Evolutionary conservation across 2,797 vertebrate genomes (phyloP).

Genomic region (Acanthurus tractus): DNA sequence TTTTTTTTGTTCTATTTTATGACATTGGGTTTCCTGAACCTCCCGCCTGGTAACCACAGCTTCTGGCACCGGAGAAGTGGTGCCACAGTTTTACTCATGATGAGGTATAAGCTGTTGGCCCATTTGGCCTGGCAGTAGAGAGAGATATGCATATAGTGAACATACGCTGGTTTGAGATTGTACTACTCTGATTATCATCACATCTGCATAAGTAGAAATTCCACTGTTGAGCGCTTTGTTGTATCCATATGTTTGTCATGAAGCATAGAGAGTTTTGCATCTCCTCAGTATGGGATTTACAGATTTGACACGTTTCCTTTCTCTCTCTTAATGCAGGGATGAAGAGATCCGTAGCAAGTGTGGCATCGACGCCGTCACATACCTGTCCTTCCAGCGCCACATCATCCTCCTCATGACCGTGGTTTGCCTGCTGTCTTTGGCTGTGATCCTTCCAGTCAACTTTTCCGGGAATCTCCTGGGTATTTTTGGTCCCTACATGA

Average conservation of each 20-base stretch:
- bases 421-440: conserved; percentile 93
- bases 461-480: conserved; percentile 93
- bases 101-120: conserved; percentile 43
- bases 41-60: conserved; percentile 61
- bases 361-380: conserved; percentile 93
- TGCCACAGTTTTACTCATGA: conserved; percentile 55
- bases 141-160: background rate
- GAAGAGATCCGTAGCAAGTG: conserved; percentile 97
- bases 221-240: background rate
- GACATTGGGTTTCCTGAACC: conserved; percentile 70
- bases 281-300: background rate
- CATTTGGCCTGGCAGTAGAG: conserved; percentile 25
- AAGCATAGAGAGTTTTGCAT: background rate
- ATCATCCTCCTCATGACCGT: conserved; percentile 92
- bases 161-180: background rate
- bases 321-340: conserved; percentile 84
- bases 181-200: background rate
- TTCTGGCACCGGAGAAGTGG: conserved; percentile 50
- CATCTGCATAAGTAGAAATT: conserved; percentile 7
- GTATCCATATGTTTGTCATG: conserved; percentile 1
- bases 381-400: conserved; percentile 97
- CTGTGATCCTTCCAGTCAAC: conserved; percentile 96
- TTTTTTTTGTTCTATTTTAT: conserved; percentile 69
- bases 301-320: conserved; percentile 8
- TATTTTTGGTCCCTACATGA: conserved; percentile 79